These are phyloP conservation scores for Parazoanthus atlanticus DNA, from an alignment of 92 coral and sea anemone genomes.

Conservation along the genomic window DNA sequence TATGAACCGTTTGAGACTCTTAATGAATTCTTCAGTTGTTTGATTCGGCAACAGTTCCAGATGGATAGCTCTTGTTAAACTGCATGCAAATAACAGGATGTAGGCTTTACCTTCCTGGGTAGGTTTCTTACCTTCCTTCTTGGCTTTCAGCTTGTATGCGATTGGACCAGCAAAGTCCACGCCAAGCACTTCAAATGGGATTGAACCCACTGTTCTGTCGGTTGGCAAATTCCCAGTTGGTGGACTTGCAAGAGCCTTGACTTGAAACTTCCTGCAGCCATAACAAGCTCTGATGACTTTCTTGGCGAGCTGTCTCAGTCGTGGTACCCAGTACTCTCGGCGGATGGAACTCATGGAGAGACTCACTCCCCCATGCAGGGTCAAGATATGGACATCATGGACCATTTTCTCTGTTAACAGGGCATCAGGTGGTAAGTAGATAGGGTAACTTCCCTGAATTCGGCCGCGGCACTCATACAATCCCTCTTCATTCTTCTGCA, in stretches of 20 bases:
- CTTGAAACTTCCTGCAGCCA: slow-evolving; percentile 50
- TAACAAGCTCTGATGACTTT: slow-evolving; percentile 43
- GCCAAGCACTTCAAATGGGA: slow-evolving; percentile 42
- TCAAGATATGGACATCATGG: slow-evolving; percentile 37
- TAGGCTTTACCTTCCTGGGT: slow-evolving; percentile 32
- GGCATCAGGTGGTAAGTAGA: slow-evolving; percentile 49
- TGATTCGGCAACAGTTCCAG: not conserved
- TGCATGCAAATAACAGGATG: not conserved
- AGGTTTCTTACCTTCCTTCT: slow-evolving; percentile 20
- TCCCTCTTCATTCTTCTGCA: slow-evolving; percentile 51
- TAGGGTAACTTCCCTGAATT: slow-evolving; percentile 60
- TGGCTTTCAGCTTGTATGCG: slow-evolving; percentile 9
- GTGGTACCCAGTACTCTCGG: slow-evolving; percentile 57
- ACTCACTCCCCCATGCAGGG: slow-evolving; percentile 61
- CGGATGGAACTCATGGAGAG: slow-evolving; percentile 47
- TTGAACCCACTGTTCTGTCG: slow-evolving; percentile 42
- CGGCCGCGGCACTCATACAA: slow-evolving; percentile 49
- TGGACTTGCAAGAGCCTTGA: slow-evolving; percentile 25
- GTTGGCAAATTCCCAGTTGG: slow-evolving; percentile 43
- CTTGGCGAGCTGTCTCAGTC: slow-evolving; percentile 52
- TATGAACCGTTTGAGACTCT: not conserved
- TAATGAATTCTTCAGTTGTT: not conserved
- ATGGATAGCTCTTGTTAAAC: not conserved
- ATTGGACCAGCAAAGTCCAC: slow-evolving; percentile 49
- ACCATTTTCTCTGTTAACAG: slow-evolving; percentile 43